Evolutionary conservation across 2,797 vertebrate species (phyloP), one percentile per base, ranked within the genome.

Genomic region (Notolabrus celidotus): DNA sequence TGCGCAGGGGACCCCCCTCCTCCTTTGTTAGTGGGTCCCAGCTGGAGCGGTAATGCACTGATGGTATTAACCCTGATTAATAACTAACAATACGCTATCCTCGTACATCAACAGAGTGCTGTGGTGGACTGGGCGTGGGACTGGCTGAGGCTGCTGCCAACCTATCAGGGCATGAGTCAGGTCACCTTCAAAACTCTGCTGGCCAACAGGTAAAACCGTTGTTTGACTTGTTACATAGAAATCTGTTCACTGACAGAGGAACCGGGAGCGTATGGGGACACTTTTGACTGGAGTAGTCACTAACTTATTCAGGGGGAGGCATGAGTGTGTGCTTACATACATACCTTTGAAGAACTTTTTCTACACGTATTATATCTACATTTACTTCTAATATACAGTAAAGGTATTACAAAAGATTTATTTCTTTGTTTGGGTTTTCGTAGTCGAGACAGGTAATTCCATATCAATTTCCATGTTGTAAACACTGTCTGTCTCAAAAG

Each of bases 51-150:
- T 96, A 96, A 97, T 97, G 95, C 96, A 95, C 94, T 95, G 93
- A 95, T 96, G 93, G 90, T 95, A 95, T 96, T 98, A 97, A 95
- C 93, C 93, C 92, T 96, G 95, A 98, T 98, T 96, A 97, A 98
- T 97, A 96, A 96, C 95, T 95, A 96, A 96, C 94, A 95, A 94
- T 93, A 90, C 87, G 83, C 83, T 93, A 73, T 96, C 93, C 93
- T 94, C 93, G 92, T 99, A 93, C 92, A 94, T 98, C 95, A 96
- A 96, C 97, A 99, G 98, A 93, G 93, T 88, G 65, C 90, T 58
- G 85, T 95, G 92, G 92, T 92, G 79, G 95, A 95, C 83, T 95
- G 96, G 95, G 89, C 91, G 80, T 97, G 97, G 96, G 94, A 97
- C 90, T 98, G 97, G 96, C 88, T 95, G 84, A 87, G 88, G 77